phyloP scores from a whole-genome alignment of 1,140 invertebrate genomes.

The Andricus grossulariae region DNA sequence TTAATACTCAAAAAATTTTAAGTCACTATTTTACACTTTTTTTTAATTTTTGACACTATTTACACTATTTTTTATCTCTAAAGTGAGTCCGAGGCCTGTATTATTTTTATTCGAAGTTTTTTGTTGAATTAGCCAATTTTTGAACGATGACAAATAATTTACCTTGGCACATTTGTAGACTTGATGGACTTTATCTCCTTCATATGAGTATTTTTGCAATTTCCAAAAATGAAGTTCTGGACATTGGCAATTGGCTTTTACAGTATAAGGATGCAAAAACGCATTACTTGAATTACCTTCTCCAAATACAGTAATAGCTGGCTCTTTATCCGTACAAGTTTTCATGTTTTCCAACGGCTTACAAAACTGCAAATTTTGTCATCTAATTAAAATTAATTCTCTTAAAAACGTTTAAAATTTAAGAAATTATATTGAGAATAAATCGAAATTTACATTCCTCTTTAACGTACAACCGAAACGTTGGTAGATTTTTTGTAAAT shows the following conservation, averaged over 20 bases:
- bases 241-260: slow-evolving; percentile 61
- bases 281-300: slow-evolving; percentile 55
- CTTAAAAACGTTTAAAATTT: no score
- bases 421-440: no score
- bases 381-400: no score
- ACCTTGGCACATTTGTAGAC: slow-evolving; percentile 69
- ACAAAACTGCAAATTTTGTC: slow-evolving; percentile 63
- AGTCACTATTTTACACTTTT: no score
- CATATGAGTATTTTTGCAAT: slow-evolving; percentile 57
- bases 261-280: slow-evolving; percentile 57
- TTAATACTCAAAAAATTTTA: no score
- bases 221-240: slow-evolving; percentile 64
- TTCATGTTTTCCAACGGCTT: slow-evolving; percentile 46
- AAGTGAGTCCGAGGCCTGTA: no score
- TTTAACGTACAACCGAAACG: no score
- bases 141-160: slow-evolving; percentile 21
- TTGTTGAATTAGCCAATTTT: not conserved
- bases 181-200: slow-evolving; percentile 57
- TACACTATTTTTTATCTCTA: no score
- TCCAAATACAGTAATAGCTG: slow-evolving; percentile 58
- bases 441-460: not conserved
- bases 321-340: slow-evolving; percentile 55
- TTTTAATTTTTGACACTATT: no score
- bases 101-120: no score
- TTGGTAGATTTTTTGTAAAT: not conserved